A percentile compares a stretch with the other conserved stretches of the same genome.
Evolutionary conservation across 2,113 vertebrate genomes (phyloP).

Genomic region (Pholis gunnellus): DNA sequence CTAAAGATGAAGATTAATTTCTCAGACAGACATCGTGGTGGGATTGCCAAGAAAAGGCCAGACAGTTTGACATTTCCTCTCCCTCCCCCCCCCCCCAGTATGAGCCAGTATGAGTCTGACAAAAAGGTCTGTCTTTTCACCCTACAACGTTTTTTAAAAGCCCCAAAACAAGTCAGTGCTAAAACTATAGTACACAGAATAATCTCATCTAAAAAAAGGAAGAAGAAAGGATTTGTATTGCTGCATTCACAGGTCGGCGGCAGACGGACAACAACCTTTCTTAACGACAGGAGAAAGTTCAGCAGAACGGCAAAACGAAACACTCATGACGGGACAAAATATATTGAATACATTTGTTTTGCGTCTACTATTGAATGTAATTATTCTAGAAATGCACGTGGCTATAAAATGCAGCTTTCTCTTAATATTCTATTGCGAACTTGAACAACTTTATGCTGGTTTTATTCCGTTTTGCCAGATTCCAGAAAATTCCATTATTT

Average conservation of each 20-base stretch:
- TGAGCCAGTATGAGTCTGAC: constrained; percentile 31
- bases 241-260: too few species aligned
- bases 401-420: neutral
- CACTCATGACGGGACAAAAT: neutral
- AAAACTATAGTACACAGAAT: too few species aligned
- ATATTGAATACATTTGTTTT: neutral
- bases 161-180: too few species aligned
- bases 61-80: constrained; percentile 74
- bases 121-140: neutral
- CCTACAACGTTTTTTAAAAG: too few species aligned
- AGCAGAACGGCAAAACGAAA: neutral
- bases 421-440: neutral
- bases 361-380: too few species aligned
- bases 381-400: too few species aligned
- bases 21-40: constrained; percentile 65
- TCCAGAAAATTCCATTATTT: too few species aligned
- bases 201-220: too few species aligned
- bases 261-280: neutral
- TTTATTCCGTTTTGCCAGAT: too few species aligned
- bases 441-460: neutral
- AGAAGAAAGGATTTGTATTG: too few species aligned
- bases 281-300: neutral
- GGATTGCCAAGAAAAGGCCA: constrained; percentile 71
- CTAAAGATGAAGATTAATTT: constrained; percentile 77
- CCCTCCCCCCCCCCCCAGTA: neutral